Evolutionary conservation across 1,140 invertebrate genomes (phyloP), one percentile per base, ranked within the genome.

Genomic region (Rhysida immarginata): DNA sequence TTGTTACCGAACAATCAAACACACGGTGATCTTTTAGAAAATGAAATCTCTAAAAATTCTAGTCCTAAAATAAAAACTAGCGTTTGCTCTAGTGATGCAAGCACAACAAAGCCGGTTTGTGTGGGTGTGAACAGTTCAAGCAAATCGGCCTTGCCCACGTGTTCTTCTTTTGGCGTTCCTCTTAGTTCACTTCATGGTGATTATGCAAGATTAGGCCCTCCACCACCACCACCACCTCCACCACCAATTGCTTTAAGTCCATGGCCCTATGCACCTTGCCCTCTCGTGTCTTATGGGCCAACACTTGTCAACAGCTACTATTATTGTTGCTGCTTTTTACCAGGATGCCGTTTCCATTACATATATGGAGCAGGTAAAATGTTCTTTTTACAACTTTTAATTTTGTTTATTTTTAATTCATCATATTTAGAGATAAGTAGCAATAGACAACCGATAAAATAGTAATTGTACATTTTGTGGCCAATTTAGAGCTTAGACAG

Each of bases 301-400:
- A 20, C 49, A 26, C 13, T 51, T 25, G 49, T 51, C 8, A 51
- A 51, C 26, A 51, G 49, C 26, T 51, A 51, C 26, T 51, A 51
- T 27, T 51, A 51, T 51, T 51, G 49, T 21, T 51, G 49, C 49
- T 51, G 49, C 20, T 51, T 51, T 27, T 21, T 51, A 26, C 49
- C 49, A 25, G 49, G 49, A 11, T 51, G 49, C 20, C 49, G 49
- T 26, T 26, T 27, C 26, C 23, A 51, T 26, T 51, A 27, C 21
- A 8, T 51, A 16, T 51, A 20, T 21, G 26, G 3, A 51, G 26
- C 49, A 51, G 49, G 49, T 51, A 27, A 51, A n/a, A n/a, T n/a
- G n/a, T n/a, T n/a, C n/a, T n/a, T n/a, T n/a, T n/a, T n/a, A n/a
- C n/a, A n/a, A n/a, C n/a, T n/a, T n/a, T n/a, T n/a, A n/a, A n/a